Evolutionary conservation across 2,797 vertebrate genomes (phyloP).

Genomic region (Bovichtus variegatus): DNA sequence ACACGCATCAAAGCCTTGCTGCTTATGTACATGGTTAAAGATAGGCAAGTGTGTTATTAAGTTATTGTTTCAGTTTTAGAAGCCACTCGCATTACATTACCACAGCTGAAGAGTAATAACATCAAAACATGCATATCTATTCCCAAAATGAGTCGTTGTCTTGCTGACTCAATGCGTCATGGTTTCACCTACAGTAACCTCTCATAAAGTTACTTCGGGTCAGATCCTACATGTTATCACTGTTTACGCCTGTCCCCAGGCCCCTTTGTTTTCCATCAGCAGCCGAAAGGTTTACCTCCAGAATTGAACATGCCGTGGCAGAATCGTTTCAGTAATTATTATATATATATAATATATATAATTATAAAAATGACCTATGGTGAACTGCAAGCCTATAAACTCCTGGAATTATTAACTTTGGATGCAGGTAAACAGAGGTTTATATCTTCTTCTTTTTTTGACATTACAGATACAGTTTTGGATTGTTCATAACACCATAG

Average conservation of each 20-base stretch:
- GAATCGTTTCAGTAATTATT: background rate
- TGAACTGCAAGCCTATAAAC: background rate
- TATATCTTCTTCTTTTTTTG: too few relatives aligned
- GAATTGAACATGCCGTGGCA: background rate
- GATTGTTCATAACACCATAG: background rate
- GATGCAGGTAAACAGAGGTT: too few relatives aligned
- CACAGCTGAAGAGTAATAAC: too few relatives aligned
- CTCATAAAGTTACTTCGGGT: constrained; percentile 1
- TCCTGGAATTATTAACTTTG: too few relatives aligned
- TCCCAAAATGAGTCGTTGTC: too few relatives aligned
- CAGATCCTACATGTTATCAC: background rate
- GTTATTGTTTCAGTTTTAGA: background rate
- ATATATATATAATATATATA: background rate
- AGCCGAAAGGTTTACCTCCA: background rate
- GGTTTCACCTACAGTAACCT: constrained; percentile 15
- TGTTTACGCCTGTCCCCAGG: background rate
- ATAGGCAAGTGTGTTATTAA: too few relatives aligned
- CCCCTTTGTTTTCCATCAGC: background rate
- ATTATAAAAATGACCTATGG: background rate
- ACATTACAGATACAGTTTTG: background rate
- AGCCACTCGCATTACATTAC: too few relatives aligned
- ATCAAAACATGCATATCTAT: too few relatives aligned
- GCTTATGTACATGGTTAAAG: too few relatives aligned
- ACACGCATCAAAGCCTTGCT: too few relatives aligned
- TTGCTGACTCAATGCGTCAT: too few relatives aligned